Evolutionary conservation across 2,888 invertebrate genomes (phyloP).

Genomic region (Caenorhabditis virilis): DNA sequence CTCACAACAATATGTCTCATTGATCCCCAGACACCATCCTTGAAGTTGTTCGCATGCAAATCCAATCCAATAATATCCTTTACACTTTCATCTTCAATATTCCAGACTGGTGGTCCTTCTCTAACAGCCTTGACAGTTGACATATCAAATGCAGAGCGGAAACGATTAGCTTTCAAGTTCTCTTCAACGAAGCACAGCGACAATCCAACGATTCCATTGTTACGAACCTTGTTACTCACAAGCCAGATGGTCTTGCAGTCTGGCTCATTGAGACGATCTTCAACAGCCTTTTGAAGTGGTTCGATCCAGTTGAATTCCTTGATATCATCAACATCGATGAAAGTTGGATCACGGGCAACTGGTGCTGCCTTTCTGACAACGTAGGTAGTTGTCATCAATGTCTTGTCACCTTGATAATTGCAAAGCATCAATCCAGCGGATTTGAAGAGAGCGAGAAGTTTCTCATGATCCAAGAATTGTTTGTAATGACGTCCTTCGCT

Average conservation of each 20-base stretch:
- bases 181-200: conserved; percentile 79
- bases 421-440: conserved; percentile 64
- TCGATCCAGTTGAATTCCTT: conserved; percentile 67
- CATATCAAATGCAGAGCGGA: conserved; percentile 66
- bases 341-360: conserved; percentile 57
- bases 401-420: conserved; percentile 58
- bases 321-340: conserved; percentile 67
- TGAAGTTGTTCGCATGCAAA: conserved; percentile 83
- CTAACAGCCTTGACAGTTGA: conserved; percentile 57
- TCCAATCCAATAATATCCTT: conserved; percentile 74
- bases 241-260: conserved; percentile 73
- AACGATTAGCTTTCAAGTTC: conserved; percentile 66
- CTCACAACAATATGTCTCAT: conserved; percentile 81
- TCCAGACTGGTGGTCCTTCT: conserved; percentile 53
- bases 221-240: conserved; percentile 71
- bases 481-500: conserved; percentile 49
- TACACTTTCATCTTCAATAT: conserved; percentile 49
- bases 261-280: conserved; percentile 77
- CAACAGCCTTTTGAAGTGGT: conserved; percentile 70
- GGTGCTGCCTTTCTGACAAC: conserved; percentile 54
- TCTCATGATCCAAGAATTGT: conserved; percentile 57
- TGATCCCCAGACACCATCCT: conserved; percentile 83
- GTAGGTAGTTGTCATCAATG: conserved; percentile 59
- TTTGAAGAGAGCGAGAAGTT: conserved; percentile 57
- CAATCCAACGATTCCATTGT: conserved; percentile 84